Evolutionary conservation across 2,113 vertebrate genomes (phyloP).

Genomic region (Heptranchias perlo): DNA sequence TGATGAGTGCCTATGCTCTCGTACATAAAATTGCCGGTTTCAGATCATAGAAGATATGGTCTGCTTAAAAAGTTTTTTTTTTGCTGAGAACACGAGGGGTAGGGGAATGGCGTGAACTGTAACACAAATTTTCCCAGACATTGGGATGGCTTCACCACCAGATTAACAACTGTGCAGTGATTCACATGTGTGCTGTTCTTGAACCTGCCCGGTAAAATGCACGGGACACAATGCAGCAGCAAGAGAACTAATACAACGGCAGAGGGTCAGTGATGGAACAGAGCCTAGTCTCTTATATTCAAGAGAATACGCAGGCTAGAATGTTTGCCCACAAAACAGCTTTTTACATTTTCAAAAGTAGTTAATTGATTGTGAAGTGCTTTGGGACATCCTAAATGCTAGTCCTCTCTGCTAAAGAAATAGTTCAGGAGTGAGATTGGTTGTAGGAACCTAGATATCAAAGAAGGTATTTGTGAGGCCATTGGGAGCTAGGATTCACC

Average conservation of each 20-base stretch:
- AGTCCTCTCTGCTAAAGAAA: background rate
- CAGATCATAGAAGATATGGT: background rate
- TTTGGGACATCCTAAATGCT: background rate
- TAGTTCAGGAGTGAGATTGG: background rate
- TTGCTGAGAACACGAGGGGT: background rate
- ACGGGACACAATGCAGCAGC: background rate
- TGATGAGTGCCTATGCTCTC: background rate
- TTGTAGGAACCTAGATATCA: background rate
- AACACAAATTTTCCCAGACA: background rate
- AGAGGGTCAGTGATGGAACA: background rate
- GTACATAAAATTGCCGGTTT: background rate
- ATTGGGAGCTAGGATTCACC: background rate
- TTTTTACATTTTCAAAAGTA: background rate
- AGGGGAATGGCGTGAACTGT: background rate
- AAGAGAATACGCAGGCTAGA: background rate
- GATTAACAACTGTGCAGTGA: background rate
- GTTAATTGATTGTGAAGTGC: background rate
- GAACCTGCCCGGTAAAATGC: background rate
- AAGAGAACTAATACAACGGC: background rate
- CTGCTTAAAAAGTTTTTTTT: background rate
- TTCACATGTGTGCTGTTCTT: background rate
- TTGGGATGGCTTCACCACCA: background rate
- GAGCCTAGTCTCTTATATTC: background rate
- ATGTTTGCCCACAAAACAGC: background rate
- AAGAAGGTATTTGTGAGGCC: background rate